Percentiles rank a stretch among this genome's conserved stretches.
Evolutionary conservation across 2,797 vertebrate genomes (phyloP).

Genomic region (Eremophila alpestris): DNA sequence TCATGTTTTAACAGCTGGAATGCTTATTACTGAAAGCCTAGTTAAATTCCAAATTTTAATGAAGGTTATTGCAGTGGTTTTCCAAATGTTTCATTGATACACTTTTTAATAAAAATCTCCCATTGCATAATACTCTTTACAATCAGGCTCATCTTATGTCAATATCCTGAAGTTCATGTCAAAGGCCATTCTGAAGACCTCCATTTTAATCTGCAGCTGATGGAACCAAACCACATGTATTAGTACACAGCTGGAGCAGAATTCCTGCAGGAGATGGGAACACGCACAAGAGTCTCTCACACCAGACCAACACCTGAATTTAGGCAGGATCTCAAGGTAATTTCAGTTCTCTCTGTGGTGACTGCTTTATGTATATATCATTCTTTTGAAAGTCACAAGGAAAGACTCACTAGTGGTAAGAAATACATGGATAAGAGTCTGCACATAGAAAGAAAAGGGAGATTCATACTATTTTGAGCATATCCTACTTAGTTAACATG

Average conservation of each 20-base stretch:
- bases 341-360: background rate
- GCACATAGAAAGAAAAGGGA: background rate
- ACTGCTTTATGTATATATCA: background rate
- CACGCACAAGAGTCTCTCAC: fast-evolving
- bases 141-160: background rate
- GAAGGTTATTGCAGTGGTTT: background rate
- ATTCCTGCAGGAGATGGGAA: background rate
- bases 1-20: background rate
- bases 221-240: background rate
- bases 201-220: background rate
- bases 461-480: background rate
- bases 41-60: background rate
- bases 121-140: background rate
- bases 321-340: background rate
- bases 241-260: background rate
- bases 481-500: background rate
- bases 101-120: background rate
- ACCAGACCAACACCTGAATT: background rate
- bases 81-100: background rate
- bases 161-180: background rate
- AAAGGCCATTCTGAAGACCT: background rate
- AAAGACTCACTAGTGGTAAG: background rate
- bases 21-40: background rate
- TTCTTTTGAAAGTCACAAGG: background rate
- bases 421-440: background rate